Evolutionary conservation across 2,113 vertebrate species (phyloP).

Genomic region (Lynx canadensis): DNA sequence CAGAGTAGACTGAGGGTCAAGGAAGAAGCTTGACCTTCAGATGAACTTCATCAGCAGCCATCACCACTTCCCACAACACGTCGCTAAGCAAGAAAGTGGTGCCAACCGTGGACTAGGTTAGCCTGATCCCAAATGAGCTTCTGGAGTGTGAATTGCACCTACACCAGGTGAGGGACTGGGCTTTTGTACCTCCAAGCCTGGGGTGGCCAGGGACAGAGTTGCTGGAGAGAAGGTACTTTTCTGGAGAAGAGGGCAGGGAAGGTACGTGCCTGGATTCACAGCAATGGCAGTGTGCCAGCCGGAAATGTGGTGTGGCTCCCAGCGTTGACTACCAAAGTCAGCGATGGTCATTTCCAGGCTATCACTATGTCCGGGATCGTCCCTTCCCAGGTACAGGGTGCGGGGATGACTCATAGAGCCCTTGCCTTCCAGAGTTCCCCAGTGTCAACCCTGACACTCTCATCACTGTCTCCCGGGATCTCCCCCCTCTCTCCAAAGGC

Average conservation of each 20-base stretch:
- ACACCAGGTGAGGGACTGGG: not conserved
- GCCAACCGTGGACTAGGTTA: not conserved
- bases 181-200: not conserved
- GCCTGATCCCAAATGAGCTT: not conserved
- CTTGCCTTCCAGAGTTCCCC: not conserved
- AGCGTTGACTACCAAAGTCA: not conserved
- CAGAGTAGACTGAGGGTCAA: not conserved
- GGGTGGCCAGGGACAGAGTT: not conserved
- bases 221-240: not conserved
- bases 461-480: not conserved
- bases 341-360: no score
- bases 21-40: not conserved
- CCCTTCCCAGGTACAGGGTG: not conserved
- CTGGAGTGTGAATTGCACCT: not conserved
- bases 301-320: not conserved
- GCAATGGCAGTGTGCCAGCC: not conserved
- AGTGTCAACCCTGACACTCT: not conserved
- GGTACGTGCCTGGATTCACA: not conserved
- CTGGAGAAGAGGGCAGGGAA: not conserved
- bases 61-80: rapidly evolving
- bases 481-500: not conserved
- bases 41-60: not conserved
- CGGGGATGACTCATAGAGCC: not conserved
- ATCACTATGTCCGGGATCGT: rapidly evolving
- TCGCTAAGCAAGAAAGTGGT: not conserved